Evolutionary conservation across 2,797 vertebrate genomes (phyloP).

Genomic region (Peromyscus nudipes): DNA sequence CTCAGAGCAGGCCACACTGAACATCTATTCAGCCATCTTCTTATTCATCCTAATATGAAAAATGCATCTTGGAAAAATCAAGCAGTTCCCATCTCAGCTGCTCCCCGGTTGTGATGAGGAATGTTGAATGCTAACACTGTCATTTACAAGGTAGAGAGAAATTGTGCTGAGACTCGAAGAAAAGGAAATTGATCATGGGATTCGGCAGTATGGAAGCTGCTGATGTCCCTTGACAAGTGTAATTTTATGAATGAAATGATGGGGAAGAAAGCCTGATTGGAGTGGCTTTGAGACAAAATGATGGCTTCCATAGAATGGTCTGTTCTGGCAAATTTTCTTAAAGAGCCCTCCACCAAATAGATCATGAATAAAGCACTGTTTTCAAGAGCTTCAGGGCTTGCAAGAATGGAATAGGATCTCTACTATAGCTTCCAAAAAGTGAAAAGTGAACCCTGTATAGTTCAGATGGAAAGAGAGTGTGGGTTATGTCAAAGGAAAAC

Average conservation of each 20-base stretch:
- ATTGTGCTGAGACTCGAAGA: background rate
- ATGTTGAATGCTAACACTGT: background rate
- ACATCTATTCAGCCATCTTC: background rate
- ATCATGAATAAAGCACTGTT: slow-evolving; percentile 61
- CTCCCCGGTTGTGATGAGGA: background rate
- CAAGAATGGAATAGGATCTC: slow-evolving; percentile 39
- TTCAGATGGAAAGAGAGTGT: background rate
- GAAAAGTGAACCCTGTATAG: background rate
- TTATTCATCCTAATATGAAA: slow-evolving; percentile 38
- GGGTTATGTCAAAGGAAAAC: background rate
- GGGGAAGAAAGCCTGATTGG: slow-evolving; percentile 18
- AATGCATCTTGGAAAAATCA: slow-evolving; percentile 9
- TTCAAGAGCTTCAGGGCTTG: slow-evolving; percentile 28
- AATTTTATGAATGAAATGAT: slow-evolving; percentile 44
- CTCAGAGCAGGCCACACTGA: background rate
- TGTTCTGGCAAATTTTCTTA: slow-evolving; percentile 39
- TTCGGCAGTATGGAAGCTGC: slow-evolving; percentile 10
- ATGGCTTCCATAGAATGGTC: slow-evolving; percentile 32
- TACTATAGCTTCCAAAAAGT: background rate
- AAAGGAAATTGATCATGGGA: background rate
- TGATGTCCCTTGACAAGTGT: slow-evolving; percentile 14
- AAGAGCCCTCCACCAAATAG: slow-evolving; percentile 27
- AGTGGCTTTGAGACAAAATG: slow-evolving; percentile 41
- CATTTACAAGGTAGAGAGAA: background rate
- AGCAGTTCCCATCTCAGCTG: slow-evolving; percentile 34